A percentile compares a stretch with the other conserved stretches of the same genome.
Conservation (phyloP, 2,113 vertebrate genomes). For the Podarcis cretensis region DNA sequence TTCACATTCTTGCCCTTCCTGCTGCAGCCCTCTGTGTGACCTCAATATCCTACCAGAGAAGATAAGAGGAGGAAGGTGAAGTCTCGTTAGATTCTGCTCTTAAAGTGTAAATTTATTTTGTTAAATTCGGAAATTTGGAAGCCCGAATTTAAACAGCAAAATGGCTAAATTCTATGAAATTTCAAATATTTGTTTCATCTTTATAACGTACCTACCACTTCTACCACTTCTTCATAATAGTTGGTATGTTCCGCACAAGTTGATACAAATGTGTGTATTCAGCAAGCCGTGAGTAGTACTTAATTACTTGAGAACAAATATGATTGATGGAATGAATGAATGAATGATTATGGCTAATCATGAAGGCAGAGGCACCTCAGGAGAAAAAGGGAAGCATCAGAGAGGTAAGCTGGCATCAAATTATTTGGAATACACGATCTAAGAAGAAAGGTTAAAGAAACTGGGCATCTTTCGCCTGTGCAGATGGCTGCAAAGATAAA, state of each 20-base stretch:
- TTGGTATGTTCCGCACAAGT: neutral
- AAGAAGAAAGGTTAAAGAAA: neutral
- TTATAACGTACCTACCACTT: neutral
- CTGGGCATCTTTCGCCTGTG: constrained; percentile 1
- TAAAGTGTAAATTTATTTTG: too few relatives aligned
- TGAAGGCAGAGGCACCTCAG: neutral
- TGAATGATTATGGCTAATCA: neutral
- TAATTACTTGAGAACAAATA: neutral
- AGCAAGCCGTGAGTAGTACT: neutral
- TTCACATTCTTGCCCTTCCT: too few relatives aligned
- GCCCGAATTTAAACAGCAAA: too few relatives aligned
- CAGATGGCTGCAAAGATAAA: neutral
- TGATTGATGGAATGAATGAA: neutral
- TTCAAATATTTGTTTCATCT: neutral
- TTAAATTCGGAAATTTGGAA: too few relatives aligned
- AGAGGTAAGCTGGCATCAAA: constrained; percentile 10
- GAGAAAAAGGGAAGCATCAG: neutral
- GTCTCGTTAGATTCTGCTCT: too few relatives aligned
- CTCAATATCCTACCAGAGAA: too few relatives aligned
- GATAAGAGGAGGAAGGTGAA: too few relatives aligned
- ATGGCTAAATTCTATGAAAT: too few relatives aligned
- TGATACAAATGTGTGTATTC: neutral
- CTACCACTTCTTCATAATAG: too few relatives aligned
- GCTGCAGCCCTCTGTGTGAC: too few relatives aligned
- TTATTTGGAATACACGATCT: constrained; percentile 30